A percentile compares a stretch with the other conserved stretches of the same genome.
Evolutionary conservation across 2,797 vertebrate genomes (phyloP).

Genomic region (Acestrorhynchus altus): DNA sequence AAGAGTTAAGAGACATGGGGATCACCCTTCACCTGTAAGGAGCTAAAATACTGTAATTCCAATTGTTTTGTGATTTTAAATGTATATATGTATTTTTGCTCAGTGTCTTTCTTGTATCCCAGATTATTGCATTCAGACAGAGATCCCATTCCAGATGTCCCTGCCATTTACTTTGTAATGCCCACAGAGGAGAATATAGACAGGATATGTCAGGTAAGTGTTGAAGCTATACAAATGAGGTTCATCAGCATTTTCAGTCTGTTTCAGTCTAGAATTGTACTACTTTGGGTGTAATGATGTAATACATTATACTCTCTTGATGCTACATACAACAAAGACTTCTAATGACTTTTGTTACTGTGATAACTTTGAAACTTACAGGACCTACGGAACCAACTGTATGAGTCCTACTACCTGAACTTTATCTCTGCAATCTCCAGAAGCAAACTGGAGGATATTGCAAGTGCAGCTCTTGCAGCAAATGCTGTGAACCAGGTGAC

Average conservation of each 20-base stretch:
- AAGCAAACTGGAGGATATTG: conserved; percentile 97
- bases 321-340: neutral
- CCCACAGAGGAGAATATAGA: conserved; percentile 98
- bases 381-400: conserved; percentile 95
- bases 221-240: neutral
- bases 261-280: neutral
- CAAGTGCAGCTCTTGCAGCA: conserved; percentile 91
- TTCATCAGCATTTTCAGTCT: neutral
- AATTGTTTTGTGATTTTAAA: neutral
- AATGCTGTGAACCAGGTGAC: conserved; percentile 92
- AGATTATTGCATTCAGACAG: conserved; percentile 95
- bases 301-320: conserved; percentile 9
- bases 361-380: conserved; percentile 58
- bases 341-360: neutral
- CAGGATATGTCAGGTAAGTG: conserved; percentile 92
- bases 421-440: conserved; percentile 98
- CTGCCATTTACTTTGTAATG: conserved; percentile 96
- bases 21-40: conserved; percentile 96
- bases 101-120: conserved; percentile 5
- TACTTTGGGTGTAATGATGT: neutral
- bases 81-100: neutral
- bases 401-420: conserved; percentile 96
- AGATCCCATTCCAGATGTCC: conserved; percentile 95
- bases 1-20: conserved; percentile 96
- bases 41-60: neutral